Percentiles rank a stretch among this genome's conserved stretches.
Conservation (phyloP, 2,888 invertebrate genomes). For the Drosophila meridiana region DNA sequence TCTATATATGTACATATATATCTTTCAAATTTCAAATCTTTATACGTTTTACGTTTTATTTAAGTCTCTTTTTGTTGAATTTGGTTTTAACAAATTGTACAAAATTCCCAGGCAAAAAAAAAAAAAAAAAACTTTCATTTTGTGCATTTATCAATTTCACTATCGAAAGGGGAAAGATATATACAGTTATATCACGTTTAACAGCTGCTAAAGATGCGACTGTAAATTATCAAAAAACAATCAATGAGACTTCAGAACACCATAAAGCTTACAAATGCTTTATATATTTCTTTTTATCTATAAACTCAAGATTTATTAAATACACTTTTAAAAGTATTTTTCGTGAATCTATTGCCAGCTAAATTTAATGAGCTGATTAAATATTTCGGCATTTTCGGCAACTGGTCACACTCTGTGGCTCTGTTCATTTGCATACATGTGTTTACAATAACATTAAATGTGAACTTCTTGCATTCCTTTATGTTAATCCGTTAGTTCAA, state of each 20-base stretch:
- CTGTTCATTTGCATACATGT: not conserved
- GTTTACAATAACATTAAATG: not conserved
- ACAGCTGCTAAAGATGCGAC: not conserved
- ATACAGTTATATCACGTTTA: not conserved
- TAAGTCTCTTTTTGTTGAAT: conserved; percentile 24
- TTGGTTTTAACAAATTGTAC: conserved; percentile 15
- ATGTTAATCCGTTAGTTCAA: conserved; percentile 2
- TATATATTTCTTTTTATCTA: not conserved
- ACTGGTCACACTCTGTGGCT: not conserved
- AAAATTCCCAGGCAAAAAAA: conserved; percentile 6
- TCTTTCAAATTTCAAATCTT: not conserved
- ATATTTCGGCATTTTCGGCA: not conserved
- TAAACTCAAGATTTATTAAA: not conserved
- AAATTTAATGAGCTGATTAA: not conserved
- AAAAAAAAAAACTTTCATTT: conserved; percentile 38
- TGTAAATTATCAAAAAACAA: not conserved
- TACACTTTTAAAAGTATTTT: not conserved
- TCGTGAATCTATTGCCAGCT: not conserved
- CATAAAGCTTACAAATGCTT: not conserved
- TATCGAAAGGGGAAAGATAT: not conserved
- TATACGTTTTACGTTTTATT: conserved; percentile 19
- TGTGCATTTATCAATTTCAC: conserved; percentile 29
- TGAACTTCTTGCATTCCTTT: not conserved
- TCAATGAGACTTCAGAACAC: not conserved
- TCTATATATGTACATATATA: not conserved